phyloP scores from a whole-genome alignment of 2,113 vertebrate species.

The Anseranas semipalmata region DNA sequence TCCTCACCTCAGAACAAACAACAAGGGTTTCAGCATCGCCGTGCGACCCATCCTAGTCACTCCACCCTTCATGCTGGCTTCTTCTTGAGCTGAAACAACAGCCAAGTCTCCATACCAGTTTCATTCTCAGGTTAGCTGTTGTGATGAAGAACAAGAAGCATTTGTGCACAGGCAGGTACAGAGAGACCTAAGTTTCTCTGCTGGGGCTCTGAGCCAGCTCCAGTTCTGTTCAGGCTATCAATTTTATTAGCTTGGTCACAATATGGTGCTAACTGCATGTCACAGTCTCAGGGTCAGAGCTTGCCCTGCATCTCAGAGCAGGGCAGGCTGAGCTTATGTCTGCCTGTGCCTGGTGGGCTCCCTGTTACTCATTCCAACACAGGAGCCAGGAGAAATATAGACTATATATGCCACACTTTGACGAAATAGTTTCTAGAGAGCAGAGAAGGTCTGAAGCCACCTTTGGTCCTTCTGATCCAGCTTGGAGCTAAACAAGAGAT shows the following conservation, averaged over 20 bases:
- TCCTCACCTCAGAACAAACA: background rate
- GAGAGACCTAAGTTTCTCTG: background rate
- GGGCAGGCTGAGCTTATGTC: background rate
- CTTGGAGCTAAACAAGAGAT: background rate
- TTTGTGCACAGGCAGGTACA: background rate
- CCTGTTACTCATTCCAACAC: background rate
- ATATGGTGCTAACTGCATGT: rapidly evolving
- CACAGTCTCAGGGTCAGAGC: background rate
- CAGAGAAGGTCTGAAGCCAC: background rate
- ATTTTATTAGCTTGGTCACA: background rate
- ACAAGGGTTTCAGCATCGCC: background rate
- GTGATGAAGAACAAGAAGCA: background rate
- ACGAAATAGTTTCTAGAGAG: background rate
- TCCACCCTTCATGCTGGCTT: background rate
- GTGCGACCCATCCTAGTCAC: background rate
- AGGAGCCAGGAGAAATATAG: rapidly evolving
- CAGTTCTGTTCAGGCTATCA: background rate
- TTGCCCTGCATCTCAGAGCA: background rate
- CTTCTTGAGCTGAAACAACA: background rate
- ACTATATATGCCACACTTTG: background rate
- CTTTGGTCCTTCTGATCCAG: background rate
- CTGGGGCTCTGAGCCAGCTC: background rate
- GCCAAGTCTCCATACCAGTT: background rate
- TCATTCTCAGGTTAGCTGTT: background rate
- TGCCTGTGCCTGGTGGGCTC: background rate